phyloP scores from a whole-genome alignment of 37 sponge, comb jelly and placozoan genomes.

The Aplysina aerophoba region DNA sequence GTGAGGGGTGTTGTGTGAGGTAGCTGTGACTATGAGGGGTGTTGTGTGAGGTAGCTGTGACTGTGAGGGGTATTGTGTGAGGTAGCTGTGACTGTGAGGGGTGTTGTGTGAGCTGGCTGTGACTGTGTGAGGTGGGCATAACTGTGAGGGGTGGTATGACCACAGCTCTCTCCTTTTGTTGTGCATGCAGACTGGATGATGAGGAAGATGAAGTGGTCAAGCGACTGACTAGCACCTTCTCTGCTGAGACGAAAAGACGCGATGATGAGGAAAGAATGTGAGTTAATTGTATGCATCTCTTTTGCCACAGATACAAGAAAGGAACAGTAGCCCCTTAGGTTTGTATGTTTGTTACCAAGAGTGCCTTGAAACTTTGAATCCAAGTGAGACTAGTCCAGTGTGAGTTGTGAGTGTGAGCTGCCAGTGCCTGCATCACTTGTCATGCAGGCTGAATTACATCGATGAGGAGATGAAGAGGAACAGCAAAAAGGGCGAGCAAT shows the following conservation, averaged over 20 bases:
- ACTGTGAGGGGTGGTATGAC: no score
- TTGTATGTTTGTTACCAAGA: no score
- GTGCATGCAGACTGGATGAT: slow-evolving; percentile 34
- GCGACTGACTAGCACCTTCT: slow-evolving; percentile 70
- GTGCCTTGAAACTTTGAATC: no score
- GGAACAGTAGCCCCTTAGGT: no score
- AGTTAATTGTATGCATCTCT: background rate
- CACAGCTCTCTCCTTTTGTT: no score
- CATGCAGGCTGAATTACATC: slow-evolving; percentile 82
- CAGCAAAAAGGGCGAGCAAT: slow-evolving; percentile 15
- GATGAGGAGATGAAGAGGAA: slow-evolving; percentile 78
- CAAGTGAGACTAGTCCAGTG: no score
- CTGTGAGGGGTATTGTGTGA: no score
- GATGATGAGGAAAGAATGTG: slow-evolving; percentile 90
- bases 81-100: background rate
- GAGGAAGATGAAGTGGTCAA: slow-evolving; percentile 76
- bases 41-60: background rate
- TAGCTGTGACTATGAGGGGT: background rate
- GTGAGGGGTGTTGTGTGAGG: no score
- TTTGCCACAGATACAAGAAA: no score
- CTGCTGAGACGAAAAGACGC: slow-evolving; percentile 78
- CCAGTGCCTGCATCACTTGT: background rate
- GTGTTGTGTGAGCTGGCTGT: background rate
- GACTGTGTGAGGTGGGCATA: background rate
- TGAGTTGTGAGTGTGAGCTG: no score